phyloP scores from a whole-genome alignment of 2,113 vertebrate genomes.

The Dicaeum eximium region DNA sequence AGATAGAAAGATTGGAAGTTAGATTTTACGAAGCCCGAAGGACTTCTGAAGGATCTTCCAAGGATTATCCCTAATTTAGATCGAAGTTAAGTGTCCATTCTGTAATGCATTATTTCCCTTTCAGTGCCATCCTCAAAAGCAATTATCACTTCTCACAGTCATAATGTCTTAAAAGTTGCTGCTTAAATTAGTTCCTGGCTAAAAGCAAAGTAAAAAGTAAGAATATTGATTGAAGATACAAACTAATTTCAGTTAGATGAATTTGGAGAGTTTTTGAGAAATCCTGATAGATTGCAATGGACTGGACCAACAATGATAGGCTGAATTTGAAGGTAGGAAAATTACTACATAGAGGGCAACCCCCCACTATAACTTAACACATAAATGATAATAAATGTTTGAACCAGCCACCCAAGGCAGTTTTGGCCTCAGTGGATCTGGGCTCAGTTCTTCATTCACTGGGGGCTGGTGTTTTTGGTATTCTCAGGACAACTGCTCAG shows the following conservation, averaged over 20 bases:
- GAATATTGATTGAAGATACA: background rate
- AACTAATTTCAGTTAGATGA: background rate
- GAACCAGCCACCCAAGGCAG: background rate
- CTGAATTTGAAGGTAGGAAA: background rate
- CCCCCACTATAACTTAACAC: accelerated
- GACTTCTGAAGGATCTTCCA: background rate
- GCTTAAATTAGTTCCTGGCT: background rate
- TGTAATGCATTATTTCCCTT: background rate
- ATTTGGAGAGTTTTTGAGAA: background rate
- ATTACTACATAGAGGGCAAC: background rate
- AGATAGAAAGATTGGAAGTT: background rate
- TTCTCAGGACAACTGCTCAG: background rate
- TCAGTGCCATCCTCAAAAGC: background rate
- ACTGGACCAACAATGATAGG: background rate
- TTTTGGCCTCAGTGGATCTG: background rate
- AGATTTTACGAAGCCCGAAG: background rate
- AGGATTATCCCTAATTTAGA: background rate
- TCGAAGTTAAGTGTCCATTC: background rate
- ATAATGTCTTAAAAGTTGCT: background rate
- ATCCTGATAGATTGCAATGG: background rate
- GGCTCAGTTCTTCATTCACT: background rate
- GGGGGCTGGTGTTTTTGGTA: background rate
- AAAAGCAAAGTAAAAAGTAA: background rate
- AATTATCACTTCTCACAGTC: background rate
- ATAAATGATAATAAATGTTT: background rate